phyloP scores from a whole-genome alignment of 2,113 vertebrate species.

The Nestor notabilis region DNA sequence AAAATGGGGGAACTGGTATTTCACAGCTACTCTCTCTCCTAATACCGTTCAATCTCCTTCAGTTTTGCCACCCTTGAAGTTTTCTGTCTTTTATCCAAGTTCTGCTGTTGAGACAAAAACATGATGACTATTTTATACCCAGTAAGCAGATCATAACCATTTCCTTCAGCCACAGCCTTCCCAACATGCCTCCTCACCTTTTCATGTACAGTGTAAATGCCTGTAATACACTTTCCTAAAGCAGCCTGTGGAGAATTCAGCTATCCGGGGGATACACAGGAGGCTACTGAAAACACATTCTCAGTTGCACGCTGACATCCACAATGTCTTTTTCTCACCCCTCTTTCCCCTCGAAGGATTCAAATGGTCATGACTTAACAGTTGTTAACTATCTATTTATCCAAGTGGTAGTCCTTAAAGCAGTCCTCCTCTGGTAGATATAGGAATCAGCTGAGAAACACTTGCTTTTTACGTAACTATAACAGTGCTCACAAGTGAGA shows the following conservation, averaged over 20 bases:
- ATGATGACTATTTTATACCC: neutral
- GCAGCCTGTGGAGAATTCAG: neutral
- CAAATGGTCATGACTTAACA: neutral
- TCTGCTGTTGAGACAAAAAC: neutral
- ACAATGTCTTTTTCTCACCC: neutral
- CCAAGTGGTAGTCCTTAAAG: neutral
- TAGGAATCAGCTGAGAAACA: neutral
- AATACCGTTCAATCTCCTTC: neutral
- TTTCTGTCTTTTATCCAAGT: neutral
- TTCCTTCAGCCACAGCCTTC: neutral
- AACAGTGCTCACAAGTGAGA: neutral
- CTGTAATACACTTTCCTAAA: neutral
- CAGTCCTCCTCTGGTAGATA: neutral
- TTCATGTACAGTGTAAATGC: neutral
- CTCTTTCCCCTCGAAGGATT: neutral
- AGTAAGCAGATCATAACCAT: neutral
- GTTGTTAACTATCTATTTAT: neutral
- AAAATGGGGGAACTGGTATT: neutral
- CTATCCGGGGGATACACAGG: neutral
- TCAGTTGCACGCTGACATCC: neutral
- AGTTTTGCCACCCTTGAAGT: neutral
- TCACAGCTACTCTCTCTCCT: neutral
- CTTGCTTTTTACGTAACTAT: neutral
- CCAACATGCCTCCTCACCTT: neutral
- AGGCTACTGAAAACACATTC: neutral